Evolutionary conservation across 2,113 vertebrate genomes (phyloP), one percentile per base, ranked within the genome.

Genomic region (Rhinolophus ferrumequinum): DNA sequence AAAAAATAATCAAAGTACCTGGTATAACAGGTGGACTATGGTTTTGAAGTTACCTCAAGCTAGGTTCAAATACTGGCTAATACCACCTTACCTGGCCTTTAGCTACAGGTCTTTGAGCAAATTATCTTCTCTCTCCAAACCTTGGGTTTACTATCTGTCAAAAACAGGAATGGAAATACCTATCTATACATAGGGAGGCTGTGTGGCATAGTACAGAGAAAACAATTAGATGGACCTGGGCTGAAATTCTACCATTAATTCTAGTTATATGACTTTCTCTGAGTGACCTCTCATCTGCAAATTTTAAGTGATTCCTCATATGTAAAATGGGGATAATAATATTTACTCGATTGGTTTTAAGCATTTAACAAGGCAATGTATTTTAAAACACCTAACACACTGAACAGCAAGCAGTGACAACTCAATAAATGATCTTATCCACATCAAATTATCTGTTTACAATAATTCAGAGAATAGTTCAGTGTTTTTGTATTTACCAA

Each of bases 391-490:
- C 5, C 73, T 85, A 91, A 54, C 33, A 83, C 26, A 69, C n/a
- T 73, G 38, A 95, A 93, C 11, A 80, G 9, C 47, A 96, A 93
- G 84, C 69, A 93, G 15, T 96, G 22, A 89, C 89, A 56, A 97
- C 18, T 38, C 66, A 82, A 82, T 77, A 89, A 93, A 87, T 80
- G n/a, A 84, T 88, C n/a, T 86, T 72, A 85, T 69, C 52, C 33
- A 47, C 19, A 93, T 79, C 62, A 91, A 92, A 66, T 56, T 30
- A 96, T 38, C 41, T 82, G 13, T 77, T 96, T 94, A 82, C 80
- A 95, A 94, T 75, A 83, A 85, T 26, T 94, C 44, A 77, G 41
- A 96, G 10, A 66, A n/a, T 47, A 47, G 62, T 77, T 86, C 58
- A 33, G 26, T 83, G 30, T 91, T 94, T 93, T 50, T 96, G 76